These are phyloP conservation scores for Antedon bifida DNA, from an alignment of 35 echinoderm and acorn worm species.

Conservation along the genomic window DNA sequence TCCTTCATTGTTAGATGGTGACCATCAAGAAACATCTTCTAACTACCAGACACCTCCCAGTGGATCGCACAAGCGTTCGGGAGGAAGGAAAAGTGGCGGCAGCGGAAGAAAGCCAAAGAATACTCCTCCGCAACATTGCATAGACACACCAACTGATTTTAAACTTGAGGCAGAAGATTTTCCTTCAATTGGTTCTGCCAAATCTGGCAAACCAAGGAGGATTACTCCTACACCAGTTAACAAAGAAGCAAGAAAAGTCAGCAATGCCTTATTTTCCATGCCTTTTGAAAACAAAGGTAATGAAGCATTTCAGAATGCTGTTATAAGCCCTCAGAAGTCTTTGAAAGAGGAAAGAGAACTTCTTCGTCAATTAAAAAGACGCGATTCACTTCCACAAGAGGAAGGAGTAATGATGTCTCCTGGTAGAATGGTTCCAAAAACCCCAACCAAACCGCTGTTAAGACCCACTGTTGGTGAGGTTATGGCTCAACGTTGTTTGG, in stretches of 20 bases:
- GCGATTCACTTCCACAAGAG: background rate
- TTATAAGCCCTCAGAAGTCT: background rate
- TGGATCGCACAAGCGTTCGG: background rate
- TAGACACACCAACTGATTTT: background rate
- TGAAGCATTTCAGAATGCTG: background rate
- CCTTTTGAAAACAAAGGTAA: background rate
- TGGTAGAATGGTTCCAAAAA: background rate
- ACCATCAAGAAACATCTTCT: background rate
- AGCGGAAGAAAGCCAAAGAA: background rate
- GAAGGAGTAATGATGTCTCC: constrained; percentile 1
- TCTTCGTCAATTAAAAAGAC: constrained; percentile 1
- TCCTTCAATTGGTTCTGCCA: constrained; percentile 15
- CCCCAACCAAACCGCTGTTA: constrained; percentile 23
- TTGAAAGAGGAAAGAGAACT: constrained; percentile 46
- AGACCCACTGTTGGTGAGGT: constrained; percentile 7
- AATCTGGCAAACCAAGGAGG: constrained; percentile 9
- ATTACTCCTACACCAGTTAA: constrained; percentile 23
- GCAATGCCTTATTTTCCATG: background rate
- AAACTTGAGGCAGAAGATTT: constrained; percentile 22
- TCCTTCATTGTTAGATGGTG: background rate
- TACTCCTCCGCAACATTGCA: background rate
- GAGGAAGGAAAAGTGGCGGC: background rate
- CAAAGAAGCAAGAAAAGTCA: background rate
- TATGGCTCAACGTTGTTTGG: constrained; percentile 11
- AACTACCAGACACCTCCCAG: background rate